Evolutionary conservation across 2,888 invertebrate genomes (phyloP).

Genomic region (Loripinus fragilis): DNA sequence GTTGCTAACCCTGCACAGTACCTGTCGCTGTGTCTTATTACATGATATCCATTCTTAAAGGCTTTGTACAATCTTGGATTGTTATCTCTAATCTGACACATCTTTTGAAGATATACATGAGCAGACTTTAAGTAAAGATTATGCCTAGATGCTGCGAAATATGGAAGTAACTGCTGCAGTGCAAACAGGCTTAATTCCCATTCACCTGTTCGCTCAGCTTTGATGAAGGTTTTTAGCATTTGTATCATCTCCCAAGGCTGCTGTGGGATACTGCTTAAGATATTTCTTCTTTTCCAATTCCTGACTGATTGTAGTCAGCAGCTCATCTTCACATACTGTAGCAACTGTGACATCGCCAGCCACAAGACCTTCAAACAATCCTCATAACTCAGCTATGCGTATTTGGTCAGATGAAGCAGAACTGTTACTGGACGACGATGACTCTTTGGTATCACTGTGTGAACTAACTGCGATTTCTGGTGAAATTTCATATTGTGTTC

Average conservation of each 20-base stretch:
- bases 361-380: neutral
- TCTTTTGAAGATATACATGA: constrained; percentile 44
- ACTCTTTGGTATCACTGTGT: neutral
- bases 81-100: constrained; percentile 37
- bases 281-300: neutral
- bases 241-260: constrained; percentile 48
- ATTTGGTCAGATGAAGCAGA: neutral
- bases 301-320: neutral
- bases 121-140: constrained; percentile 52
- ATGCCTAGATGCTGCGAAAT: constrained; percentile 60
- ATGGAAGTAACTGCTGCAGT: constrained; percentile 47
- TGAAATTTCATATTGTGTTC: neutral
- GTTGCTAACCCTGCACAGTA: constrained; percentile 66
- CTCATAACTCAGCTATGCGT: neutral
- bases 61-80: constrained; percentile 50
- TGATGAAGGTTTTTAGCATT: neutral
- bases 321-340: neutral
- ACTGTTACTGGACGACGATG: neutral
- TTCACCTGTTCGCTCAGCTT: constrained; percentile 36
- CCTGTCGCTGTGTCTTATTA: constrained; percentile 57
- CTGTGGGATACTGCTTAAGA: constrained; percentile 20
- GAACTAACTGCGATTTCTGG: neutral
- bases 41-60: constrained; percentile 54
- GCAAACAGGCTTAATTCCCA: constrained; percentile 30
- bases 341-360: neutral